Evolutionary conservation across 2,113 vertebrate genomes (phyloP), one percentile per base, ranked within the genome.

Genomic region (Ciconia maguari): DNA sequence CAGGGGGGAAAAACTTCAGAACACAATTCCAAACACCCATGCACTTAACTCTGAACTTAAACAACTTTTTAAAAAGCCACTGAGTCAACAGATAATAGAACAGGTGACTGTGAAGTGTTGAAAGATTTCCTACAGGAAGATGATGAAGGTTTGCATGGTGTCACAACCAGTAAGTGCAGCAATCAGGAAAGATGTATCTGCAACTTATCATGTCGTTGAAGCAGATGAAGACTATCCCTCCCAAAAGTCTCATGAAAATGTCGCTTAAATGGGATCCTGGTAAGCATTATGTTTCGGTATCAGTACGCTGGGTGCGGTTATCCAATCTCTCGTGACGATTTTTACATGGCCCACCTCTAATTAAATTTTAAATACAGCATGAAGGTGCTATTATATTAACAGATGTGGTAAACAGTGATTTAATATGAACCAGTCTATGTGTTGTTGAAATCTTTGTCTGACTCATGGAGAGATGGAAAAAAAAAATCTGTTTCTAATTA

Each of bases 401-500:
- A 83, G 84, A 79, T 88, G 96, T 14, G 81, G 97, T 97, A 97
- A 97, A 97, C 94, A 97, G 87, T 95, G 89, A 97, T 97, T 98
- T 97, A 96, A 80, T 93, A 86, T 44, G 81, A 96, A 85, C 64
- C 51, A 62, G 75, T 64, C 86, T 60, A 27, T 32, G 57, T 48
- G 82, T 88, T 97, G 93, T 78, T 94, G 95, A 97, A 95, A 97
- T 96, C 71, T 89, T 70, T 76, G 30, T 60, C 93, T 97, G 96
- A 97, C 91, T 98, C 96, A 97, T 2, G 24, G 66, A 74, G 70
- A 94, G 79, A 68, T 27, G 42, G 83, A 69, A 88, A 82, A 70
- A 84, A 82, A 70, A 79, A 57, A 24, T 71, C 52, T 32, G 17
- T 71, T 95, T 94, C 30, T 93, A 93, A 97, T 95, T 88, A 86